Base-by-base conservation (phyloP, 2,888 invertebrate genomes). In the Seira musarum region DNA sequence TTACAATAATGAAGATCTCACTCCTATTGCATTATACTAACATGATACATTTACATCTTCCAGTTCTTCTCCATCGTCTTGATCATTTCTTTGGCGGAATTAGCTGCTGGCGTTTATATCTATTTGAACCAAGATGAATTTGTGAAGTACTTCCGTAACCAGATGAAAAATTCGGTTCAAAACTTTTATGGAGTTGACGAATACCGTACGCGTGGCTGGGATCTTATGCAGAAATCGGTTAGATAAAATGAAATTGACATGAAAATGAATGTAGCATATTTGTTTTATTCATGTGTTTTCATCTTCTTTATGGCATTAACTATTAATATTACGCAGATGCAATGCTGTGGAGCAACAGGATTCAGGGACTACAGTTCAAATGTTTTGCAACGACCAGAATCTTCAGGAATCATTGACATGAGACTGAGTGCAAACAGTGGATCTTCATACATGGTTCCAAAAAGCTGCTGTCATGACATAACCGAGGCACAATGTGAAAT, bases 61-160 rank as follows among this genome's bases (percentile, higher is more conserved):
- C 61, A 86, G 86, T 86, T 86, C 68, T 82, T 85, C 71, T 81
- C 84, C 8, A 85, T 86, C 57, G 84, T 85, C 25, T 65, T 85
- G 61, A 76, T 86, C 19, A 86, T 86, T 21, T 84, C 86, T 0
- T 61, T 85, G 70, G 84, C 84, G 22, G 85, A 86, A 40, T 57
- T 86, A 72, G 84, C 85, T 10, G 85, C 85, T 63, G 86, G 86
- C 60, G 84, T 86, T 10, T 85, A 84, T 67, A 81, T 83, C 17
- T 85, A 85, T 60, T 70, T 84, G 17, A 82, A 85, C 71, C 83
- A 82, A 30, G 86, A 84, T 35, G 85, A 86, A 15, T 84, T 86
- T 71, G 72, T 81, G 19, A 82, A 80, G 61, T 84, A 86, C 61
- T 86, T 85, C 73, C 70, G 83, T 24, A 69, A 67, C 35, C 74